Conservation (phyloP, 2,113 vertebrate genomes). For the Amblyornis subalaris region DNA sequence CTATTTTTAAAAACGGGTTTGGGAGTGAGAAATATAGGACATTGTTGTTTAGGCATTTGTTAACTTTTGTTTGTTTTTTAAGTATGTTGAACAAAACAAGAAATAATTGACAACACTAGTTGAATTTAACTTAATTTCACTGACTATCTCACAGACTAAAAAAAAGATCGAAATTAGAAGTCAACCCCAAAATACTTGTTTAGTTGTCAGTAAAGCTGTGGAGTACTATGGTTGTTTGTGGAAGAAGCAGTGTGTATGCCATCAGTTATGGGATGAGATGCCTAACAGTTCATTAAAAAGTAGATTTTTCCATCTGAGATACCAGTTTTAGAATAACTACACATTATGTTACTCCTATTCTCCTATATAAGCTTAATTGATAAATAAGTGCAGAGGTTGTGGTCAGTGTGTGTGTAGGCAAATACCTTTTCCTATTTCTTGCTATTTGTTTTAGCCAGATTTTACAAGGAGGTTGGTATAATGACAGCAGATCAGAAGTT, state of each 20-base stretch:
- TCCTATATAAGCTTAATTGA: neutral
- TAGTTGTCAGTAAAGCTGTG: neutral
- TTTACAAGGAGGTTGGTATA: neutral
- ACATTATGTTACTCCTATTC: rapidly evolving
- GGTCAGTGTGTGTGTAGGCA: neutral
- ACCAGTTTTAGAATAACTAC: neutral
- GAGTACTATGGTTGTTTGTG: neutral
- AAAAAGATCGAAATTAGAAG: neutral
- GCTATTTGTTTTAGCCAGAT: neutral
- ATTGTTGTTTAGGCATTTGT: neutral
- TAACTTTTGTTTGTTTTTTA: neutral
- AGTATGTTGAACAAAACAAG: neutral
- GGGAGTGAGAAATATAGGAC: neutral
- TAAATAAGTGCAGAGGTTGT: neutral
- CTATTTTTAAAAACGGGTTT: neutral
- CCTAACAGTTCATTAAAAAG: neutral
- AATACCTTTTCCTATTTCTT: neutral
- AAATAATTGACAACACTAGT: neutral
- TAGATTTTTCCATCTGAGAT: neutral
- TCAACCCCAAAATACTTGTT: neutral
- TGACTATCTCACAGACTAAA: neutral
- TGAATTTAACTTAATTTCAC: neutral
- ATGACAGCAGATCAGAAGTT: neutral
- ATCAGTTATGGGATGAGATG: neutral
- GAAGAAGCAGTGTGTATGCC: neutral